phyloP scores from a whole-genome alignment of 1,140 invertebrate genomes.

The Condylostylus longicornis region DNA sequence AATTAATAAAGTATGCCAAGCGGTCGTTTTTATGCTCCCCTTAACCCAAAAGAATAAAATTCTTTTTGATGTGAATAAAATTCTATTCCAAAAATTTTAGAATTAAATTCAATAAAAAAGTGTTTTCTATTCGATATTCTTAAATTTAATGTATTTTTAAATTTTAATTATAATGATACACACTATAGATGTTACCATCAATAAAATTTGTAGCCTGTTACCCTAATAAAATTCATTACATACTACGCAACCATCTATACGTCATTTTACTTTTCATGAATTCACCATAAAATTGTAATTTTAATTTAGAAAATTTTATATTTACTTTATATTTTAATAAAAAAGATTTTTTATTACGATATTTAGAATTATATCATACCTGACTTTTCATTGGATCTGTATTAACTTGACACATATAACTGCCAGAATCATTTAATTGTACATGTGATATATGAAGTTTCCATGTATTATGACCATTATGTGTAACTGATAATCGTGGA shows the following conservation, averaged over 20 bases:
- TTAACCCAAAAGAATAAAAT: too few species aligned
- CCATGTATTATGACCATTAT: constrained; percentile 85
- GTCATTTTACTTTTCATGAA: neutral
- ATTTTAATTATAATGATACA: too few species aligned
- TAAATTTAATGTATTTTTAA: too few species aligned
- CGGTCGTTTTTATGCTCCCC: too few species aligned
- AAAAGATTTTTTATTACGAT: neutral
- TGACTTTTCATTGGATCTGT: constrained; percentile 81
- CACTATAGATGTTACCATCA: too few species aligned
- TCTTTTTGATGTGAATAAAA: too few species aligned
- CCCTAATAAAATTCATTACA: too few species aligned
- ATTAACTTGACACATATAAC: constrained; percentile 85
- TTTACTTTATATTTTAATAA: neutral
- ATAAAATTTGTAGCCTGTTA: too few species aligned
- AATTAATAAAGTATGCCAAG: too few species aligned
- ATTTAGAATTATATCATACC: constrained; percentile 39
- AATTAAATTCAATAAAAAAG: too few species aligned
- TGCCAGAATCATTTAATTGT: constrained; percentile 73
- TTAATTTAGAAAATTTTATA: neutral
- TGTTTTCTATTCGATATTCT: too few species aligned
- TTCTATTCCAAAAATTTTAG: too few species aligned
- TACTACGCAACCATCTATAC: neutral
- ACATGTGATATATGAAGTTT: constrained; percentile 76
- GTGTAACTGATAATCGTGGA: constrained; percentile 65
- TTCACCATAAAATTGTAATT: neutral